phyloP scores from a whole-genome alignment of 2,888 invertebrate species.

The Acleris holmiana region DNA sequence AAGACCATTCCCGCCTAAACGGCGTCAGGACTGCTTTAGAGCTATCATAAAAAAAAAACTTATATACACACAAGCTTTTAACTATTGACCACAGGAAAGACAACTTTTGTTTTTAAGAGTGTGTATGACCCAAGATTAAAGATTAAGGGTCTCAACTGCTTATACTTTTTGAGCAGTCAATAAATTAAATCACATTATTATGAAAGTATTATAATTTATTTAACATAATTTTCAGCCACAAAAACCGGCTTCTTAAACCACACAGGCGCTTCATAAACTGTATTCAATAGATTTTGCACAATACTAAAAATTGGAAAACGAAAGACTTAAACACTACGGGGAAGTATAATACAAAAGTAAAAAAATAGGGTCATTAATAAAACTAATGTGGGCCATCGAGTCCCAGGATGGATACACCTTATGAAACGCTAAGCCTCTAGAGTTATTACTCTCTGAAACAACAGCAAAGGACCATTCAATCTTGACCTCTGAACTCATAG shows the following conservation, averaged over 20 bases:
- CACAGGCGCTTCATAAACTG: slow-evolving; percentile 79
- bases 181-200: slow-evolving; percentile 46
- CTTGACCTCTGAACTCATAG: too few species aligned
- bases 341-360: slow-evolving; percentile 80
- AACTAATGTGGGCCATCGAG: slow-evolving; percentile 64
- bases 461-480: too few species aligned
- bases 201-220: slow-evolving; percentile 71
- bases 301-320: slow-evolving; percentile 53
- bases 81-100: too few species aligned
- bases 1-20: too few species aligned
- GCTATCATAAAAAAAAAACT: too few species aligned
- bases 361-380: slow-evolving; percentile 42
- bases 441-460: too few species aligned
- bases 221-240: slow-evolving; percentile 68
- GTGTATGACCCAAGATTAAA: too few species aligned
- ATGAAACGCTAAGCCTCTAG: slow-evolving; percentile 64
- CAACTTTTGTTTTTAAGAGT: too few species aligned
- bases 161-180: not conserved
- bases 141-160: too few species aligned
- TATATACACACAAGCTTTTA: too few species aligned
- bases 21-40: too few species aligned
- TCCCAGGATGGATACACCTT: slow-evolving; percentile 68
- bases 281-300: slow-evolving; percentile 49
- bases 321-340: slow-evolving; percentile 71
- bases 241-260: slow-evolving; percentile 66